Conservation (phyloP, 2,797 vertebrate genomes). For the Hozukius guyotensis region DNA sequence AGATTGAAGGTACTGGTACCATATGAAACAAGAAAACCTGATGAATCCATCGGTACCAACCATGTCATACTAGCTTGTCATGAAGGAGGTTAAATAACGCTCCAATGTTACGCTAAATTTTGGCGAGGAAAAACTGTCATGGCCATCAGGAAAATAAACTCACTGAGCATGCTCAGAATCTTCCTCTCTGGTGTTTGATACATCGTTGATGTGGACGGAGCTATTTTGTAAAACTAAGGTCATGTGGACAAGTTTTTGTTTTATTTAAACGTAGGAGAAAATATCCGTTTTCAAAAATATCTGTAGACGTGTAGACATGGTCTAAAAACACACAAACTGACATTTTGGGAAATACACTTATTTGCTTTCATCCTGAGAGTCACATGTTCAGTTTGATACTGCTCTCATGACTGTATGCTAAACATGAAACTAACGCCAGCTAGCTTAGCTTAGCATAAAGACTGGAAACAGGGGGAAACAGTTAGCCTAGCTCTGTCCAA, state of each 20-base stretch:
- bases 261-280: no score
- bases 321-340: background rate
- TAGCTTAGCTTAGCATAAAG: conserved; percentile 32
- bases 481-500: background rate
- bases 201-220: background rate
- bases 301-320: background rate
- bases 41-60: no score
- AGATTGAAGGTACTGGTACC: no score
- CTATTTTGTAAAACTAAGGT: background rate
- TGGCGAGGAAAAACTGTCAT: no score
- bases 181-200: background rate
- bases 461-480: background rate
- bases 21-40: no score
- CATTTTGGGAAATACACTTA: background rate
- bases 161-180: background rate
- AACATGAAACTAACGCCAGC: background rate
- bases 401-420: no score
- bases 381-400: background rate
- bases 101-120: no score
- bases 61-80: no score
- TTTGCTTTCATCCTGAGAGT: background rate
- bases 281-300: background rate
- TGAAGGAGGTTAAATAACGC: no score
- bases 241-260: background rate
- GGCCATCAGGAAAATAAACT: background rate